Conservation (phyloP, 2,888 invertebrate species). For the Mimumesa dahlbomi region DNA sequence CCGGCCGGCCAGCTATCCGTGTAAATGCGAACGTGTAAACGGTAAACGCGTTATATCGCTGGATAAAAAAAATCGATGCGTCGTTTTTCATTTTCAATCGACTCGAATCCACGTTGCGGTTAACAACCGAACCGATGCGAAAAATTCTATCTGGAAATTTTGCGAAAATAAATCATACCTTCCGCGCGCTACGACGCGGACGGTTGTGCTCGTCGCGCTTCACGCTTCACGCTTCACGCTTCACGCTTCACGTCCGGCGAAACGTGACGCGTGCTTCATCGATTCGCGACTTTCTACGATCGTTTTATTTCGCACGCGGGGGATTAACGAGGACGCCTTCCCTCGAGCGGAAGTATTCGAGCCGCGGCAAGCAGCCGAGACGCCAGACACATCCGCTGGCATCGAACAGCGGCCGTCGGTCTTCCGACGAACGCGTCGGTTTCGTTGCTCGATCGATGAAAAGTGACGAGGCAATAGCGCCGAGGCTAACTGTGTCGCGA, state of each 20-base stretch:
- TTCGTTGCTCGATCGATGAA: too few species aligned
- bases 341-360: too few species aligned
- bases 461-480: too few species aligned
- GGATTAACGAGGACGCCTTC: conserved; percentile 38
- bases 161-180: conserved; percentile 56
- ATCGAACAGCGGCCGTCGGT: too few species aligned
- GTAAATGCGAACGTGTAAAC: too few species aligned
- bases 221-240: conserved; percentile 37
- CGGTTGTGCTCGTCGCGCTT: conserved; percentile 41
- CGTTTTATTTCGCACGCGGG: conserved; percentile 39
- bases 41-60: too few species aligned
- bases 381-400: too few species aligned
- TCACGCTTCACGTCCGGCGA: conserved; percentile 44
- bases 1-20: too few species aligned
- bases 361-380: too few species aligned
- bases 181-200: conserved; percentile 27
- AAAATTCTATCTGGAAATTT: conserved; percentile 35
- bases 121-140: conserved; percentile 18
- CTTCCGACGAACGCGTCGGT: too few species aligned
- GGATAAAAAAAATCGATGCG: neutral
- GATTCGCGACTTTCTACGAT: conserved; percentile 40
- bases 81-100: conserved; percentile 42
- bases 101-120: conserved; percentile 21
- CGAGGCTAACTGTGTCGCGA: too few species aligned
- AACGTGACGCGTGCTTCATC: conserved; percentile 47